phyloP scores from a whole-genome alignment of 2,888 invertebrate genomes.

The Drosophila tanythrix region DNA sequence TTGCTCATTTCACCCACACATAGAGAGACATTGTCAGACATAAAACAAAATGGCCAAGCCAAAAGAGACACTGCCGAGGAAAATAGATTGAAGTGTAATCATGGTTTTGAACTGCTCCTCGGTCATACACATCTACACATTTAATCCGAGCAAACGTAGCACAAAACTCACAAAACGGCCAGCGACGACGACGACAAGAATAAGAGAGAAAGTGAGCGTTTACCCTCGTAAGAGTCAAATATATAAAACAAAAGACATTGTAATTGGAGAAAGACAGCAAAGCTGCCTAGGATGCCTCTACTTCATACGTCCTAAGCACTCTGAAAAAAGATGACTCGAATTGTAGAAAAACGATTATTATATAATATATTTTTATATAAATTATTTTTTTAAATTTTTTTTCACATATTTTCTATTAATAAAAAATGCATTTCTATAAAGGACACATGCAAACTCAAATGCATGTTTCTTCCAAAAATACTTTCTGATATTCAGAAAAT shows the following conservation, averaged over 20 bases:
- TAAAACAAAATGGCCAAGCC: slow-evolving; percentile 74
- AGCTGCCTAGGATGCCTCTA: neutral
- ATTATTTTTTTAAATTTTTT: too few relatives aligned
- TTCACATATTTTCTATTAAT: neutral
- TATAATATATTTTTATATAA: too few relatives aligned
- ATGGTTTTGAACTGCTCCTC: slow-evolving; percentile 79
- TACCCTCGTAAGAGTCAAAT: slow-evolving; percentile 40
- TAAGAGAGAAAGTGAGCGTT: slow-evolving; percentile 68
- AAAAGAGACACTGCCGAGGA: slow-evolving; percentile 55
- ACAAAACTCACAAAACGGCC: slow-evolving; percentile 69
- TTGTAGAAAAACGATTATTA: neutral
- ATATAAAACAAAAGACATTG: slow-evolving; percentile 79
- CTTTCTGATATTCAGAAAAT: too few relatives aligned
- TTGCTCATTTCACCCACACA: slow-evolving; percentile 40
- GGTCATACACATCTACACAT: slow-evolving; percentile 65
- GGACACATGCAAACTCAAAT: too few relatives aligned
- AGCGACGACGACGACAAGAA: slow-evolving; percentile 41
- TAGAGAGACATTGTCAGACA: slow-evolving; percentile 42
- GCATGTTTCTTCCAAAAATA: too few relatives aligned
- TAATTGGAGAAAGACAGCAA: slow-evolving; percentile 59
- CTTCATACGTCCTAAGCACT: neutral
- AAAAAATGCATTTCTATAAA: neutral
- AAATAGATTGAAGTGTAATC: slow-evolving; percentile 81
- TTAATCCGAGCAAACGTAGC: slow-evolving; percentile 77
- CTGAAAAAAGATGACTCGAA: neutral